phyloP scores from a whole-genome alignment of 2,113 vertebrate genomes.

The Mystacornis crossleyi region DNA sequence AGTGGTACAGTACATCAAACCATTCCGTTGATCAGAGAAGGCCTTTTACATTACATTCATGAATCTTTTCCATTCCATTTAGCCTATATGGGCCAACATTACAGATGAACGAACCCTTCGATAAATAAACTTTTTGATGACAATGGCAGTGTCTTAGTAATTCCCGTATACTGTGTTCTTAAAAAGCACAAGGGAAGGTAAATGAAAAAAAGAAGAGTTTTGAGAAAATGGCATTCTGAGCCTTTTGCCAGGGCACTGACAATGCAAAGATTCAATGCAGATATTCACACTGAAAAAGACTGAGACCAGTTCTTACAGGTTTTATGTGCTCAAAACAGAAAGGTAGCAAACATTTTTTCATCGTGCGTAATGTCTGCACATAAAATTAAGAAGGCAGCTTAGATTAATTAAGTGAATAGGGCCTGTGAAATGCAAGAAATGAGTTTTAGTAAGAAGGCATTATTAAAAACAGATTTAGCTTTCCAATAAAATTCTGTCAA shows the following conservation, averaged over 20 bases:
- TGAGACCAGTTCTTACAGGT: neutral
- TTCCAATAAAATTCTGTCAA: neutral
- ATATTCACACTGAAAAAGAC: neutral
- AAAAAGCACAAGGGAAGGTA: neutral
- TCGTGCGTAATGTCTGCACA: neutral
- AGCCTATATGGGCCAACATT: accelerated
- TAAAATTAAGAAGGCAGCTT: neutral
- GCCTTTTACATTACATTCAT: neutral
- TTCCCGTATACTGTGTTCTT: neutral
- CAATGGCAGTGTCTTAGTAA: neutral
- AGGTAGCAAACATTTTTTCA: neutral
- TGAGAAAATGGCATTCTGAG: neutral
- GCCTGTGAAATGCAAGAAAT: neutral
- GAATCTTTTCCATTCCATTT: neutral
- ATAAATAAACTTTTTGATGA: neutral
- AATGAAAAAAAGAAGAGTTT: neutral
- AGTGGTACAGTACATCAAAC: neutral
- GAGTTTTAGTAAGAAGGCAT: neutral
- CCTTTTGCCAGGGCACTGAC: neutral
- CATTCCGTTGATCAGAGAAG: neutral
- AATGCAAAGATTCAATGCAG: neutral
- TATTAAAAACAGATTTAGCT: neutral
- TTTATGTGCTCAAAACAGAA: neutral
- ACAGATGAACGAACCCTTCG: neutral
- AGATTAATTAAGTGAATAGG: neutral